phyloP scores from a whole-genome alignment of 2,888 invertebrate species.

The Stegophylla sp. region DNA sequence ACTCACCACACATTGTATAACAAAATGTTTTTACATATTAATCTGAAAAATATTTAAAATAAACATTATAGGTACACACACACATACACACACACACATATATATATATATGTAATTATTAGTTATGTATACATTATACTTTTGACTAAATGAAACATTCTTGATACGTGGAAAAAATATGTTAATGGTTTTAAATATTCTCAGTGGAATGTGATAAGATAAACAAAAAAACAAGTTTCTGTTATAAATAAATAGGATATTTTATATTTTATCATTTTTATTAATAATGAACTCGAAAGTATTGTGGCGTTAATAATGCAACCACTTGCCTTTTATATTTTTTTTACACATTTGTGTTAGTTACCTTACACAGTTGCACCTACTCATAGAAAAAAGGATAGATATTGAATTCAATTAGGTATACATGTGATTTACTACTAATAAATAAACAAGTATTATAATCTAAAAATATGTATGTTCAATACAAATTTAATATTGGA shows the following conservation, averaged over 20 bases:
- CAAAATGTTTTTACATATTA: slow-evolving; percentile 45
- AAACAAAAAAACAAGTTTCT: slow-evolving; percentile 43
- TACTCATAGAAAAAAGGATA: background rate
- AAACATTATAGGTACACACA: background rate
- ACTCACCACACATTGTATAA: slow-evolving; percentile 48
- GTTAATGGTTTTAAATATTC: slow-evolving; percentile 41
- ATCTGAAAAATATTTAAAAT: slow-evolving; percentile 51
- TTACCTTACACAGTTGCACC: background rate
- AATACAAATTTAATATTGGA: background rate
- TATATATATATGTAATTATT: background rate
- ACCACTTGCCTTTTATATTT: slow-evolving; percentile 17
- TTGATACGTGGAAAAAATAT: slow-evolving; percentile 31
- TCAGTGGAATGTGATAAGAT: slow-evolving; percentile 50
- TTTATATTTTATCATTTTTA: slow-evolving; percentile 35
- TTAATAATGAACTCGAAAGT: slow-evolving; percentile 41
- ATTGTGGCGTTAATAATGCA: slow-evolving; percentile 15
- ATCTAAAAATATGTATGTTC: background rate
- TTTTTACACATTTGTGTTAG: slow-evolving; percentile 4
- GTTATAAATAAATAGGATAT: slow-evolving; percentile 47
- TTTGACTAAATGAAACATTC: slow-evolving; percentile 34
- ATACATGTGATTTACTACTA: background rate
- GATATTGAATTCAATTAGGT: background rate
- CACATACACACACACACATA: no score
- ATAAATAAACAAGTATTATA: background rate
- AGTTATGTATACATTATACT: slow-evolving; percentile 8